phyloP scores from a whole-genome alignment of 1,140 invertebrate genomes.

The Drosophila gunungcola region DNA sequence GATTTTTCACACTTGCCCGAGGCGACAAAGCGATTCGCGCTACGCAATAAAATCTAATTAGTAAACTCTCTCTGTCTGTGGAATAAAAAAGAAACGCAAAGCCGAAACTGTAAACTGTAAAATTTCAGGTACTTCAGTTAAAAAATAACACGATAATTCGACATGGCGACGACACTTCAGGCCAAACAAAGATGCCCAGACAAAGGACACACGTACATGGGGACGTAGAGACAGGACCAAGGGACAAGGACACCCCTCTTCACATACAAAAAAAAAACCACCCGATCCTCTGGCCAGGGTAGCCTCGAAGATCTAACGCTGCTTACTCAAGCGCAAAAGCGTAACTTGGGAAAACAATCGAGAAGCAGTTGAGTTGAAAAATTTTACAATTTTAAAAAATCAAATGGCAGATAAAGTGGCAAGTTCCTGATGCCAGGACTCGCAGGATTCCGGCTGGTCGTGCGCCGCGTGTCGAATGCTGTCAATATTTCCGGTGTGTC shows the following conservation, averaged over 20 bases:
- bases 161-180: conserved; percentile 77
- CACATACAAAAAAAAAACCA: conserved; percentile 42
- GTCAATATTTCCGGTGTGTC: conserved; percentile 82
- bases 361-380: conserved; percentile 39
- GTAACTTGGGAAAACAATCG: conserved; percentile 46
- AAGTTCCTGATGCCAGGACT: conserved; percentile 6
- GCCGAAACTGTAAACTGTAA: conserved; percentile 44
- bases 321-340: conserved; percentile 72
- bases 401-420: conserved; percentile 74
- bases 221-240: conserved; percentile 30
- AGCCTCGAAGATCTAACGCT: conserved; percentile 34
- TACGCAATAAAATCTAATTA: conserved; percentile 81
- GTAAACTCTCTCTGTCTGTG: conserved; percentile 48
- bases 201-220: conserved; percentile 71
- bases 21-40: conserved; percentile 66
- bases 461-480: conserved; percentile 76
- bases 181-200: conserved; percentile 72
- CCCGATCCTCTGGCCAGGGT: conserved; percentile 16
- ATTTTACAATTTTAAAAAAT: conserved; percentile 75
- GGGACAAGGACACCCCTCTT: conserved; percentile 43
- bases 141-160: conserved; percentile 64
- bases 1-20: conserved; percentile 69
- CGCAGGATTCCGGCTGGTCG: conserved; percentile 33
- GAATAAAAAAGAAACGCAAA: conserved; percentile 14
- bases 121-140: conserved; percentile 73